These are phyloP conservation scores for Chaetodon auriga DNA, from an alignment of 2,113 vertebrate species.

Conservation along the genomic window DNA sequence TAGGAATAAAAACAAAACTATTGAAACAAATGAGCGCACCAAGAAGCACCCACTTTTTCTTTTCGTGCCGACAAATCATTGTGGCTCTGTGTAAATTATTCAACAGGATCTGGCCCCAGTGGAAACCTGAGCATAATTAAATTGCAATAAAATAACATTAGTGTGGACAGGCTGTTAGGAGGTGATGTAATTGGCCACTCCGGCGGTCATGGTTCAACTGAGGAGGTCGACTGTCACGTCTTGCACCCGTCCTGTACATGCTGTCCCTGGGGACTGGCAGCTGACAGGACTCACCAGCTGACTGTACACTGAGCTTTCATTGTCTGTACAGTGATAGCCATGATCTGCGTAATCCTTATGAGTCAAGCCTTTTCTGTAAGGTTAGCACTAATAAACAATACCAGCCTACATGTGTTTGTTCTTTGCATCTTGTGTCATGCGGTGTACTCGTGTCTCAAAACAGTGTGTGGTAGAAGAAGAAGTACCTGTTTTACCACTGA, in stretches of 20 bases:
- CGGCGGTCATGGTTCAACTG: slow-evolving; percentile 77
- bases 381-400: not conserved
- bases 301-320: slow-evolving; percentile 14
- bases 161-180: slow-evolving; percentile 84
- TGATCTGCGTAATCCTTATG: not conserved
- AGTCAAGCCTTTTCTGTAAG: slow-evolving; percentile 9
- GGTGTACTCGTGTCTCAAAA: not conserved
- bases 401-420: not conserved
- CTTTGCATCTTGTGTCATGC: slow-evolving; percentile 5
- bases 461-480: not conserved
- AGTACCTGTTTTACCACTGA: slow-evolving; percentile 30
- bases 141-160: slow-evolving; percentile 89
- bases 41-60: slow-evolving; percentile 75
- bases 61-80: slow-evolving; percentile 83
- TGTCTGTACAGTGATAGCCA: slow-evolving; percentile 17
- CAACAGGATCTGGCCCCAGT: slow-evolving; percentile 78
- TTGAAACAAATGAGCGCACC: slow-evolving; percentile 66
- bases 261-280: slow-evolving; percentile 33
- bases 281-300: slow-evolving; percentile 13
- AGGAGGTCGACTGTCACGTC: slow-evolving; percentile 71
- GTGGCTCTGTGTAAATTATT: slow-evolving; percentile 83
- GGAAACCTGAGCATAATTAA: slow-evolving; percentile 89
- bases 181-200: slow-evolving; percentile 83
- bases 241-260: slow-evolving; percentile 28
- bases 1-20: slow-evolving; percentile 60